These are phyloP conservation scores for Falco rusticolus DNA, from an alignment of 2,797 vertebrate genomes.

Conservation along the genomic window DNA sequence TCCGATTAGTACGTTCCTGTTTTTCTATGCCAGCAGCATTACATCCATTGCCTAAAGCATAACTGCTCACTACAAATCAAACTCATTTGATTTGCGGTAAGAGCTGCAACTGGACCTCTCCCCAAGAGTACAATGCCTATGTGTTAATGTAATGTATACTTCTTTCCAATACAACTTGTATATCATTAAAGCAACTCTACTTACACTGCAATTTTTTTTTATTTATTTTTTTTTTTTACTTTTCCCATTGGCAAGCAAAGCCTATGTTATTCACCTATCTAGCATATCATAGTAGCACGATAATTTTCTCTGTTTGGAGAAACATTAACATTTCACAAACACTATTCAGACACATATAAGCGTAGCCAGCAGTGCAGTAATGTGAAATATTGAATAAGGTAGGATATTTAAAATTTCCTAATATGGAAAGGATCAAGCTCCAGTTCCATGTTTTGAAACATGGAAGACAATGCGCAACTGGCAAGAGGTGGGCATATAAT, in stretches of 20 bases:
- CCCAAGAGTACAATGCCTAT: neutral
- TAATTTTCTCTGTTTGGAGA: neutral
- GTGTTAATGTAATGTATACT: constrained; percentile 11
- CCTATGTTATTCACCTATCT: neutral
- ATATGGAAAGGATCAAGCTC: neutral
- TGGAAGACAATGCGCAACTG: neutral
- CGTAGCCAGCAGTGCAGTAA: neutral
- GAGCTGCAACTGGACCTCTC: constrained; percentile 43
- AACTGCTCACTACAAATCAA: constrained; percentile 54
- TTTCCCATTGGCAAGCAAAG: neutral
- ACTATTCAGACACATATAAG: neutral
- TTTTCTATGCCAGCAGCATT: constrained; percentile 31
- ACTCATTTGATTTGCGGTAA: constrained; percentile 42
- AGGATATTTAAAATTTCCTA: neutral
- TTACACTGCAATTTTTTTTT: neutral
- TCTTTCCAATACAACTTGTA: neutral
- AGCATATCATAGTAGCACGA: neutral
- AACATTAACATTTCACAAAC: neutral
- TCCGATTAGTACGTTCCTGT: constrained; percentile 9
- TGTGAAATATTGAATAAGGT: too few relatives aligned
- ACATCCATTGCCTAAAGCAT: neutral
- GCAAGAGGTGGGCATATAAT: neutral
- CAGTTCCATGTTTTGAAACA: neutral
- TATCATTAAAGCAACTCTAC: neutral
- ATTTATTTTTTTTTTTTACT: neutral